Conservation (phyloP, 2,113 vertebrate species). For the Phocoena sinus region DNA sequence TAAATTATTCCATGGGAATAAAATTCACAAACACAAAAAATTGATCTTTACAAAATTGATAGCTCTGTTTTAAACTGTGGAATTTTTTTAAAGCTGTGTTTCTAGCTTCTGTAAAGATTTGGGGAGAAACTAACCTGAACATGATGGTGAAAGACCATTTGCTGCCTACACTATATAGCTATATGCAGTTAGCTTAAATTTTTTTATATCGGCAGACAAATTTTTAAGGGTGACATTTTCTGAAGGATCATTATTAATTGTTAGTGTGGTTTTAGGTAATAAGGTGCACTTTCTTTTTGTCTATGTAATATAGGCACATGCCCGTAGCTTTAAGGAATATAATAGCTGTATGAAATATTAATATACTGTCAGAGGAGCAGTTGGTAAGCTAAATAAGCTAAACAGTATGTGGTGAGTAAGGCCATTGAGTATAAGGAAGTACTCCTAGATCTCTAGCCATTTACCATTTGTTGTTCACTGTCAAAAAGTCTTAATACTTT, state of each 20-base stretch:
- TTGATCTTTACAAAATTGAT: neutral
- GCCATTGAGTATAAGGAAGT: conserved; percentile 1
- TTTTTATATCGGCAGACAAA: neutral
- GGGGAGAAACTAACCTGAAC: conserved; percentile 7
- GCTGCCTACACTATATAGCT: neutral
- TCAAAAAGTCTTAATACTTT: conserved; percentile 23
- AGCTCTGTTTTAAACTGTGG: conserved; percentile 16
- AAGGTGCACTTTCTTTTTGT: neutral
- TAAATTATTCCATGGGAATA: conserved; percentile 21
- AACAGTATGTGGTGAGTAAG: neutral
- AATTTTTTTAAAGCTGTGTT: neutral
- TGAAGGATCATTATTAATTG: neutral
- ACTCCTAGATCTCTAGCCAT: neutral
- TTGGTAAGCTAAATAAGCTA: neutral
- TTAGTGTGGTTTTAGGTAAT: neutral
- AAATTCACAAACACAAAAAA: neutral
- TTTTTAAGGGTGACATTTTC: conserved; percentile 14
- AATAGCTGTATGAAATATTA: conserved; percentile 32
- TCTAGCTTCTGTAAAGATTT: neutral
- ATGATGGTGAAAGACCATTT: conserved; percentile 1
- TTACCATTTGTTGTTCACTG: conserved; percentile 28
- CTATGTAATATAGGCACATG: neutral
- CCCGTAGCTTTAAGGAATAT: neutral
- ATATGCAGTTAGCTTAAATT: neutral
- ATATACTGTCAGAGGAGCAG: conserved; percentile 12